Conservation (phyloP, 2,113 vertebrate genomes). For the Microcebus lehilahytsara region DNA sequence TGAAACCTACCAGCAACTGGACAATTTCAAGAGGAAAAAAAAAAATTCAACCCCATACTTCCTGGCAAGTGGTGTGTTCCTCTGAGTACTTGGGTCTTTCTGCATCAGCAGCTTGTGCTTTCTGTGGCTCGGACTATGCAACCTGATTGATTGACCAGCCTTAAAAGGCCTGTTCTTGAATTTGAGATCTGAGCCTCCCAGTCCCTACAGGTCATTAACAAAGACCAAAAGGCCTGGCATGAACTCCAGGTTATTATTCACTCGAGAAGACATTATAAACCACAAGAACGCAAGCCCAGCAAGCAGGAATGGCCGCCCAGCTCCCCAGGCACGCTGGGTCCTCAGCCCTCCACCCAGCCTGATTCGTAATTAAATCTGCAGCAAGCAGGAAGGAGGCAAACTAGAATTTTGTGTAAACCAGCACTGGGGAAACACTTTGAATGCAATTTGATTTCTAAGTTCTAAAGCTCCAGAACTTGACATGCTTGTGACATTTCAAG, state of each 20-base stretch:
- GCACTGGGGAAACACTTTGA: not conserved
- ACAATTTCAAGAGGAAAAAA: not conserved
- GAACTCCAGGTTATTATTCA: conserved; percentile 50
- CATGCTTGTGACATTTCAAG: not conserved
- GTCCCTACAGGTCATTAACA: conserved; percentile 54
- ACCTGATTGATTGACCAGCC: conserved; percentile 66
- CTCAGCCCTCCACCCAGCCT: not conserved
- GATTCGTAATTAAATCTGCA: conserved; percentile 46
- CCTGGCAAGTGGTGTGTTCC: not conserved
- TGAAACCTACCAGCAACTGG: not conserved
- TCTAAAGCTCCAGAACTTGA: not conserved
- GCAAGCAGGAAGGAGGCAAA: not conserved
- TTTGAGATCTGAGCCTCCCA: conserved; percentile 51
- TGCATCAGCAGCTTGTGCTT: conserved; percentile 61
- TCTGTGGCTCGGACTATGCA: conserved; percentile 28
- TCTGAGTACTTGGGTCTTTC: conserved; percentile 25
- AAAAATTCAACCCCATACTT: not conserved
- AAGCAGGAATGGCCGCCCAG: conserved; percentile 11
- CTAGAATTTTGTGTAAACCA: not conserved
- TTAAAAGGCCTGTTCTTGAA: conserved; percentile 71
- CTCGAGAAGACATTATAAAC: conserved; percentile 60
- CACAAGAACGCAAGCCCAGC: conserved; percentile 60
- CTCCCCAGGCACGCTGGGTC: not conserved
- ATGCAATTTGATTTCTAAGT: conserved; percentile 2
- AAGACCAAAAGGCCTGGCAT: conserved; percentile 58